Percentiles rank a stretch among this genome's conserved stretches.
phyloP scores from a whole-genome alignment of 2,888 invertebrate species.

The Carpatolechia fugitivella region DNA sequence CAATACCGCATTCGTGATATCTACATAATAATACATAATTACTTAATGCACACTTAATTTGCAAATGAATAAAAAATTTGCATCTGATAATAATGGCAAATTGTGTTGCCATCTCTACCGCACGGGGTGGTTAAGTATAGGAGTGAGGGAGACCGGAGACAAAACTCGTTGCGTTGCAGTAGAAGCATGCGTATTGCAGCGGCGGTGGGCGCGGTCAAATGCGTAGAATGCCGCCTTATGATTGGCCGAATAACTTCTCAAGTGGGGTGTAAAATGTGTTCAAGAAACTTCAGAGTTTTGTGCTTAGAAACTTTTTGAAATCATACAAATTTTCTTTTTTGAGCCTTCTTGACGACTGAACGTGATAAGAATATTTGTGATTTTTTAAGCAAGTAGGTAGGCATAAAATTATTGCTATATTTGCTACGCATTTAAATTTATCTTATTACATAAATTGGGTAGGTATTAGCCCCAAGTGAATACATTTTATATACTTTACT shows the following conservation, averaged over 20 bases:
- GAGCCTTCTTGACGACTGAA: slow-evolving; percentile 38
- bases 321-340: slow-evolving; percentile 41
- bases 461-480: too few species aligned
- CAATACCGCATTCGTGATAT: slow-evolving; percentile 40
- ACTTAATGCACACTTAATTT: slow-evolving; percentile 70
- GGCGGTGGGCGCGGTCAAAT: slow-evolving; percentile 63
- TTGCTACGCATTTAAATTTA: too few species aligned
- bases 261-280: slow-evolving; percentile 59
- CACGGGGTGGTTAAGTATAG: slow-evolving; percentile 27
- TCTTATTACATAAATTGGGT: too few species aligned
- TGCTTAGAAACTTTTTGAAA: slow-evolving; percentile 66
- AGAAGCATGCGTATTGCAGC: slow-evolving; percentile 72
- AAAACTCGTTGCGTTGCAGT: slow-evolving; percentile 46
- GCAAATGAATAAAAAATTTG: slow-evolving; percentile 74
- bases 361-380: slow-evolving; percentile 40
- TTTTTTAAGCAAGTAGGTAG: slow-evolving; percentile 2
- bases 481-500: too few species aligned
- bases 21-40: slow-evolving; percentile 68
- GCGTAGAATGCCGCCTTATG: slow-evolving; percentile 47
- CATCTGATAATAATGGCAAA: slow-evolving; percentile 64
- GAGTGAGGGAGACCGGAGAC: slow-evolving; percentile 50
- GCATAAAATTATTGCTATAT: background rate
- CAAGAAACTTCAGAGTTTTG: slow-evolving; percentile 61
- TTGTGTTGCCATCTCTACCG: slow-evolving; percentile 44
- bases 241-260: slow-evolving; percentile 56